These are phyloP conservation scores for Drosophila bunnanda DNA, from an alignment of 2,888 invertebrate genomes.

Conservation along the genomic window DNA sequence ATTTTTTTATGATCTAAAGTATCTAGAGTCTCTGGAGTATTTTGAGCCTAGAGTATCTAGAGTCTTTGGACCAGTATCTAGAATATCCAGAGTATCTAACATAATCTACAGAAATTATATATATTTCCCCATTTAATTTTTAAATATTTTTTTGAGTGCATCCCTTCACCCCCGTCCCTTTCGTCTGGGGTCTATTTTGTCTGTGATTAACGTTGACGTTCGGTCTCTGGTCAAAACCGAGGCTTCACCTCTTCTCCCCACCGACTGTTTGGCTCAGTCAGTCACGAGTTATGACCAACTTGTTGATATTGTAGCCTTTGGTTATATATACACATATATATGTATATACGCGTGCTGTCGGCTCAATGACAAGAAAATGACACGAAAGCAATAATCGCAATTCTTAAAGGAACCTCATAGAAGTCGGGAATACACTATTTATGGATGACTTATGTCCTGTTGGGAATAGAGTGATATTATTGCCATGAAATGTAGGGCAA, in stretches of 20 bases:
- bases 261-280: slow-evolving; percentile 43
- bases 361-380: slow-evolving; percentile 44
- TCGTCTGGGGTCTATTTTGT: slow-evolving; percentile 54
- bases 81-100: too few relatives aligned
- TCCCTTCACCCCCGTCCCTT: background rate
- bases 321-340: background rate
- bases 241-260: slow-evolving; percentile 4
- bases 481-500: background rate
- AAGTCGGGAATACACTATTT: slow-evolving; percentile 16
- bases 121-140: background rate
- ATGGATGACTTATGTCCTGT: background rate
- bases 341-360: slow-evolving; percentile 65
- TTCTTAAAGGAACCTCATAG: background rate
- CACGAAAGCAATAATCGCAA: slow-evolving; percentile 36
- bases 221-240: slow-evolving; percentile 19
- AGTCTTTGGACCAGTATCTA: too few relatives aligned
- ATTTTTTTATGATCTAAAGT: too few relatives aligned
- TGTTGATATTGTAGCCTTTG: slow-evolving; percentile 28
- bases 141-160: background rate
- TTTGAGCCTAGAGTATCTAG: too few relatives aligned
- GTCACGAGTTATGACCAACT: slow-evolving; percentile 68
- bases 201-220: slow-evolving; percentile 68
- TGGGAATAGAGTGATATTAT: background rate
- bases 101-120: too few relatives aligned
- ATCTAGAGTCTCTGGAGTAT: too few relatives aligned